Evolutionary conservation across 2,888 invertebrate genomes (phyloP), one percentile per base, ranked within the genome.

Genomic region (Sphinx pinastri): DNA sequence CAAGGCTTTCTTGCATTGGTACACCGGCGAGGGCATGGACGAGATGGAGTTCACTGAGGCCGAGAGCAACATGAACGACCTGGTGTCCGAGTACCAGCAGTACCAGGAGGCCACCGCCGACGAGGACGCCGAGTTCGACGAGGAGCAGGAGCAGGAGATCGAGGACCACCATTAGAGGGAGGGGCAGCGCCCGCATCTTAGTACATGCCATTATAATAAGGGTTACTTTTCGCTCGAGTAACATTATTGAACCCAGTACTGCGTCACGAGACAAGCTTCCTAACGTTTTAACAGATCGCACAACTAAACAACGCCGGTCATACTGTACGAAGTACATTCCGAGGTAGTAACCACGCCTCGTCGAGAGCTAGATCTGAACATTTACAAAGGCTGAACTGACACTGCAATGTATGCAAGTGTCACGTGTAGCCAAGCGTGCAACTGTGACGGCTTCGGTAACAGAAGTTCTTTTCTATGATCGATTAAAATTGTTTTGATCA

Each of bases 1-100:
- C 86, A 99, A 98, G 94, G 99, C 99, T 92, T 99, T 99, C 96
- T 95, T 99, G 92, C 98, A 99, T 96, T 99, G 99, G 99, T 99
- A 99, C 95, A 99, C 98, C 51, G 99, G 98, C 76, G 99, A 88
- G 97, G 97, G 94, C 95, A 97, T 94, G 97, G 97, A 96, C 96
- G 97, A 84, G 93, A 98, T 98, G 98, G 98, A 98, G 94, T 98
- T 98, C 95, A 98, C 98, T 8, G 98, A 98, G 91, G 98, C 97
- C 4, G 96, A 98, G 94, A 98, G 98, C 87, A 99, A 99, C 96
- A 98, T 99, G 98, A 98, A 97, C 90, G 97, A 98, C 86, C 90
- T 98, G 88, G 97, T 98, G 11, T 97, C 97, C 0, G 98, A 98
- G 89, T 98, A 98, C 92, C 98, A 98, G 89, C 98, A 98, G 88